Evolutionary conservation across 1,140 invertebrate species (phyloP).

Genomic region (Drosophila sproati): DNA sequence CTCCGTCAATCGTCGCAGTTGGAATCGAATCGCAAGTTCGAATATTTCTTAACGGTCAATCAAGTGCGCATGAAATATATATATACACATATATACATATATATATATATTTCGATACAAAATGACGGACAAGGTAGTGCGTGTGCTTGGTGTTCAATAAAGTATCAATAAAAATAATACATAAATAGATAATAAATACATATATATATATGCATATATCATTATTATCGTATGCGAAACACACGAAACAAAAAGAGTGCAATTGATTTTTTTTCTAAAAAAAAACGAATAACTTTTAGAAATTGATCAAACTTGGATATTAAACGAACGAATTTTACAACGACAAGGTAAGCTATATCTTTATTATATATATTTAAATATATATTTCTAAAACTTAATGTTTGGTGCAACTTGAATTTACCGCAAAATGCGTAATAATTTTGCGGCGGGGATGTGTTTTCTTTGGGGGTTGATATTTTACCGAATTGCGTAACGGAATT

Average conservation of each 20-base stretch:
- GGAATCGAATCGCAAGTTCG: conserved; percentile 16
- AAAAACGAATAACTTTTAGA: conserved; percentile 28
- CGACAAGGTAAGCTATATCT: conserved; percentile 44
- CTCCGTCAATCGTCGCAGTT: conserved; percentile 18
- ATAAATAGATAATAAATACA: conserved; percentile 20
- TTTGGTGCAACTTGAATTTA: neutral
- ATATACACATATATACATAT: neutral
- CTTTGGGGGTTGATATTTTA: conserved; percentile 13
- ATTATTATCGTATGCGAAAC: conserved; percentile 15
- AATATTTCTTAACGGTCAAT: conserved; percentile 33
- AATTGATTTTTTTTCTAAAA: conserved; percentile 32
- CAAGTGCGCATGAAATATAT: conserved; percentile 17
- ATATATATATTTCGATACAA: conserved; percentile 1
- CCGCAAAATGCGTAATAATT: conserved; percentile 9
- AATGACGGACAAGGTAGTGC: conserved; percentile 38
- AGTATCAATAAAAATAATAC: conserved; percentile 12
- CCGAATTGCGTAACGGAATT: conserved; percentile 38
- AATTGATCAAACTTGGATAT: conserved; percentile 36
- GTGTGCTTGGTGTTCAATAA: conserved; percentile 45
- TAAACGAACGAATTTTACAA: conserved; percentile 32
- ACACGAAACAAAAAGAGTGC: conserved; percentile 32
- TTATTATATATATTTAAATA: neutral
- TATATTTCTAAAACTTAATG: no score
- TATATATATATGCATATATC: neutral
- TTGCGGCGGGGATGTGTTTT: conserved; percentile 9